Conservation (phyloP, 2,888 invertebrate genomes). For the Reticulitermes lucifugus region DNA sequence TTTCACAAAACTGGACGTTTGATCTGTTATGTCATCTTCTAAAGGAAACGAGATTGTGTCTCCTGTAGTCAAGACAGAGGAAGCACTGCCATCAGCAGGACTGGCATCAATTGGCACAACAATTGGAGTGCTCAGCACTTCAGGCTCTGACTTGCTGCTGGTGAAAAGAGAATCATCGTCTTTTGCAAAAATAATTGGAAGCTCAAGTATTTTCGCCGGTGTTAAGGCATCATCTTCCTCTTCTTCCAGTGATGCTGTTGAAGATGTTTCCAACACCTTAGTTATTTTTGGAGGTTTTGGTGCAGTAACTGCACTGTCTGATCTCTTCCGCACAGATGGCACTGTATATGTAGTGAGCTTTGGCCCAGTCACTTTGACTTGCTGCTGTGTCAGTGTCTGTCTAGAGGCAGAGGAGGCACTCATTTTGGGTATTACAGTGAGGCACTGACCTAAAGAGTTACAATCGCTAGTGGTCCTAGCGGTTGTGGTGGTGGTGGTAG, state of each 20-base stretch:
- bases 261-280: not conserved
- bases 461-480: not conserved
- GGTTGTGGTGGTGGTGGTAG: not conserved
- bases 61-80: conserved; percentile 42
- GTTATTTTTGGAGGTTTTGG: conserved; percentile 28
- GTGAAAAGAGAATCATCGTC: conserved; percentile 52
- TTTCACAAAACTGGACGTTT: conserved; percentile 12
- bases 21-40: conserved; percentile 42
- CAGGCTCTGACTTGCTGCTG: conserved; percentile 22
- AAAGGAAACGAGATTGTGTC: conserved; percentile 50
- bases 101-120: conserved; percentile 44
- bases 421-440: conserved; percentile 42
- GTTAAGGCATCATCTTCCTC: conserved; percentile 52
- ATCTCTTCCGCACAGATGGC: conserved; percentile 15
- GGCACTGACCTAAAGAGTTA: conserved; percentile 23
- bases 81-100: conserved; percentile 24
- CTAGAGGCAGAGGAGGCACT: not conserved
- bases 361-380: conserved; percentile 30
- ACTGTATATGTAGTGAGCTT: conserved; percentile 37
- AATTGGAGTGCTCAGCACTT: conserved; percentile 35
- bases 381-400: not conserved
- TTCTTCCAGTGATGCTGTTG: not conserved
- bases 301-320: conserved; percentile 6
- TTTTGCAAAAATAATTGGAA: conserved; percentile 58
- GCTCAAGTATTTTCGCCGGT: conserved; percentile 57